Evolutionary conservation across 2,113 vertebrate genomes (phyloP), one percentile per base, ranked within the genome.

Genomic region (Hippopotamus amphibius): DNA sequence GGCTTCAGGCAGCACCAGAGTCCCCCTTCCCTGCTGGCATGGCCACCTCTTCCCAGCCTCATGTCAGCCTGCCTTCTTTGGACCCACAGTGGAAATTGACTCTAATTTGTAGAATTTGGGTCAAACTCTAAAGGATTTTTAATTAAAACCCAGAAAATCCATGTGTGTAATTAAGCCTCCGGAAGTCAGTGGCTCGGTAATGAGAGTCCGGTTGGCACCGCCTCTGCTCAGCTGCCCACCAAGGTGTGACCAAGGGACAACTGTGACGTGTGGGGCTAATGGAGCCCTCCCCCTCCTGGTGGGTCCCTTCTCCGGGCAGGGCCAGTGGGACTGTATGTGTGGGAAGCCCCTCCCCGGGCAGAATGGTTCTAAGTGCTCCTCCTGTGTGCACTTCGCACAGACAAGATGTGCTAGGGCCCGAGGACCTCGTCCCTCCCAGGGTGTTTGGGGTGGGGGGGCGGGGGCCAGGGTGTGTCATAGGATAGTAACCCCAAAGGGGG

Each of bases 141-240:
- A 97, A 97, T 98, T 95, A 97, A 96, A 97, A 59, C 79, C 46
- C 74, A 65, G 93, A 90, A 98, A 97, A 96, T 66, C 86, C 93
- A 65, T 87, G 88, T 66, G 3, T 95, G 85, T 95, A 89, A 97
- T 97, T 95, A 97, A 96, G 82, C 24, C 1, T 77, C 61, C 4
- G 3, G 61, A 91, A 90, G 65, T 76, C 50, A 46, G 37, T 8
- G 11, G 74, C 72, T 82, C 33, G 5, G 28, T 53, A 33, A 48
- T 4, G 37, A 55, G 17, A 55, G 63, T 41, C 90, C 2, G 1
- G 48, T 50, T 86, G 74, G 69, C 65, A 19, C 57, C 0, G 3
- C 48, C 6, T 97, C 83, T 93, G 74, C 43, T 95, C 76, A 46
- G 77, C 83, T 95, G 80, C 37, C 66, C 61, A 12, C 28, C 4